Percentiles rank a stretch among this genome's conserved stretches.
Conservation (phyloP, 2,113 vertebrate genomes). For the Nestor notabilis region DNA sequence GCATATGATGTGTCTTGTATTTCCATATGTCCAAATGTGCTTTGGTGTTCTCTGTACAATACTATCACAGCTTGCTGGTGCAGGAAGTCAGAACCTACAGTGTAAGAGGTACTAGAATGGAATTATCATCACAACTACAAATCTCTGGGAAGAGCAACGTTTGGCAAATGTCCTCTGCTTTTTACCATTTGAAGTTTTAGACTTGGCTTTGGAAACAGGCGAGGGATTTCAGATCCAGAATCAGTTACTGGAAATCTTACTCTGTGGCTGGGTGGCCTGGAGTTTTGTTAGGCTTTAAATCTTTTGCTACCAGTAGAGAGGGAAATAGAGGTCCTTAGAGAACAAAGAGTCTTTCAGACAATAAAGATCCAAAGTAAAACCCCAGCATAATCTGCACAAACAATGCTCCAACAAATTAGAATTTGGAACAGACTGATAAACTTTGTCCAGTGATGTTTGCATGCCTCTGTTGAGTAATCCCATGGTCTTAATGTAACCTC, state of each 20-base stretch:
- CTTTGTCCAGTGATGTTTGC: conserved; percentile 11
- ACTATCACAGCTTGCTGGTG: not conserved
- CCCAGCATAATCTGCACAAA: conserved; percentile 54
- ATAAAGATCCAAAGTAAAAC: conserved; percentile 50
- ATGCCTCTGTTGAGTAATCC: conserved; percentile 13
- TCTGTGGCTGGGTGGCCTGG: conserved; percentile 43
- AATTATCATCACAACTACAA: conserved; percentile 21
- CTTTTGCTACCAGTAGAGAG: conserved; percentile 56
- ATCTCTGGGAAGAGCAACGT: not conserved
- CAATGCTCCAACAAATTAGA: conserved; percentile 57
- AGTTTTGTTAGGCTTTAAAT: conserved; percentile 62
- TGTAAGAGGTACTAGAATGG: not conserved
- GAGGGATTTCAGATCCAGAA: conserved; percentile 50
- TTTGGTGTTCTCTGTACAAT: not conserved
- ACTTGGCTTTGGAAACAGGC: conserved; percentile 42
- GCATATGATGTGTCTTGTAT: not conserved
- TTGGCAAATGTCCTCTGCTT: conserved; percentile 9
- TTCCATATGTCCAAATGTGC: not conserved
- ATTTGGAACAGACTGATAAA: conserved; percentile 63
- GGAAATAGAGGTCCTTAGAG: conserved; percentile 39
- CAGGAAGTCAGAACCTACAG: conserved; percentile 9
- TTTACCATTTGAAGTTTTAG: conserved; percentile 54
- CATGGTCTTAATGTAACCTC: not conserved
- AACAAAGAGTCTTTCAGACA: conserved; percentile 47
- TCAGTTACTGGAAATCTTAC: conserved; percentile 60